Base-by-base conservation (phyloP, 2,797 vertebrate species). In the Podarcis siculus region DNA sequence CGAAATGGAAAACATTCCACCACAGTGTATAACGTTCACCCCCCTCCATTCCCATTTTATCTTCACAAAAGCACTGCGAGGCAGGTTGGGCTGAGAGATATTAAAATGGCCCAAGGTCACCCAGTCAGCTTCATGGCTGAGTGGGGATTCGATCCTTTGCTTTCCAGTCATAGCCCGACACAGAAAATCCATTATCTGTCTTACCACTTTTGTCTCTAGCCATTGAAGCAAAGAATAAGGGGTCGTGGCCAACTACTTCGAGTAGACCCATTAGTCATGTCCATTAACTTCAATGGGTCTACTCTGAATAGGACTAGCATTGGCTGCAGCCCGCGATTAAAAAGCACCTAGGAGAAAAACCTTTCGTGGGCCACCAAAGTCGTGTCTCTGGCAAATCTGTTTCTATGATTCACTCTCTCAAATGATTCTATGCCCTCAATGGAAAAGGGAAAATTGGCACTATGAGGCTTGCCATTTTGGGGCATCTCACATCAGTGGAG, bases 361-460 rank as follows among this genome's bases (percentile, higher is more conserved):
- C 27, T 49, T 13, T 5, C 35, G 21, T n/a, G 2, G 15, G 25
- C 55, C 35, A 71, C 45, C 66, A 55, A 49, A 49, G 39, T 27
- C 37, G 32, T 32, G 39, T 32, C 25, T 30, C 49, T 2, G 27
- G 58, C 42, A 75, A 37, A 12, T 42, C 25, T 30, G n/a, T 77
- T 67, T 85, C 32, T 58, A 5, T 81, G 79, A 89, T 25, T 76
- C 58, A 66, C 15, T 12, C 9, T 27, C 32, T 49, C 55, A 66
- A 55, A 45, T 12, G 23, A 66, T 85, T 58, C 71, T 42, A 75
- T 55, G 72, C 32, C 64, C 45, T 64, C 61, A 58, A 67, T 17
- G 37, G 25, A 37, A 86, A 55, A 79, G 84, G 42, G 64, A 49
- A 78, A 71, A 85, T 15, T 27, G 81, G 81, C 85, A 77, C n/a